Conservation (phyloP, 2,888 invertebrate genomes). For the Caenorhabditis panamensis region DNA sequence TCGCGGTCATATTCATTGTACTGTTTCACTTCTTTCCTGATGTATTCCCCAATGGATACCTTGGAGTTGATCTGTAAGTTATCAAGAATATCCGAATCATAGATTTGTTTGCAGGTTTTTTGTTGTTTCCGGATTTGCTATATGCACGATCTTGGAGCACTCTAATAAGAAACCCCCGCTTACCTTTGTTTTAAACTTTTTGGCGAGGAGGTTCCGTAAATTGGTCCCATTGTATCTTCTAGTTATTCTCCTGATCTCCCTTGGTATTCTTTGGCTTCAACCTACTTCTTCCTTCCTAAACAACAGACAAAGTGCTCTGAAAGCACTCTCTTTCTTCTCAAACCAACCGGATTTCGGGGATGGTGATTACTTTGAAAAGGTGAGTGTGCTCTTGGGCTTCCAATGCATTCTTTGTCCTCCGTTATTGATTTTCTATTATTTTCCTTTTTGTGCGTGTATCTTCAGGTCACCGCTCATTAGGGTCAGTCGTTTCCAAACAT, state of each 20-base stretch:
- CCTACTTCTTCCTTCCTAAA: slow-evolving; percentile 9
- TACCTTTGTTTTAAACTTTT: not conserved
- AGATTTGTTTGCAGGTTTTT: slow-evolving; percentile 25
- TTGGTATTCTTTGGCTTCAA: not conserved
- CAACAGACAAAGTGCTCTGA: not conserved
- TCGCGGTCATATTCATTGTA: slow-evolving; percentile 34
- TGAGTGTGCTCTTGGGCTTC: not conserved
- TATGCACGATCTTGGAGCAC: not conserved
- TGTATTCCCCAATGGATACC: slow-evolving; percentile 49
- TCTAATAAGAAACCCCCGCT: not conserved
- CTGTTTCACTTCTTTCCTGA: slow-evolving; percentile 44
- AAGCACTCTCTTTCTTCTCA: slow-evolving; percentile 8
- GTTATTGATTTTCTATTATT: too few species aligned
- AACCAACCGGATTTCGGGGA: slow-evolving; percentile 13
- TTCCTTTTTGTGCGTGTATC: too few species aligned
- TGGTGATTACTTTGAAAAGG: slow-evolving; percentile 25
- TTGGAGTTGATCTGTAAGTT: slow-evolving; percentile 55
- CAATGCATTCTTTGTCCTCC: not conserved
- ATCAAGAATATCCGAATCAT: too few species aligned
- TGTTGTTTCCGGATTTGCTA: slow-evolving; percentile 12
- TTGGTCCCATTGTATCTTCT: slow-evolving; percentile 18
- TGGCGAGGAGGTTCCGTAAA: slow-evolving; percentile 3
- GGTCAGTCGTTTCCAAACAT: too few species aligned
- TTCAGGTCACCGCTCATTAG: too few species aligned
- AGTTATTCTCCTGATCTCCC: not conserved